Evolutionary conservation across 2,113 vertebrate genomes (phyloP), one percentile per base, ranked within the genome.

Genomic region (Muntiacus reevesi): DNA sequence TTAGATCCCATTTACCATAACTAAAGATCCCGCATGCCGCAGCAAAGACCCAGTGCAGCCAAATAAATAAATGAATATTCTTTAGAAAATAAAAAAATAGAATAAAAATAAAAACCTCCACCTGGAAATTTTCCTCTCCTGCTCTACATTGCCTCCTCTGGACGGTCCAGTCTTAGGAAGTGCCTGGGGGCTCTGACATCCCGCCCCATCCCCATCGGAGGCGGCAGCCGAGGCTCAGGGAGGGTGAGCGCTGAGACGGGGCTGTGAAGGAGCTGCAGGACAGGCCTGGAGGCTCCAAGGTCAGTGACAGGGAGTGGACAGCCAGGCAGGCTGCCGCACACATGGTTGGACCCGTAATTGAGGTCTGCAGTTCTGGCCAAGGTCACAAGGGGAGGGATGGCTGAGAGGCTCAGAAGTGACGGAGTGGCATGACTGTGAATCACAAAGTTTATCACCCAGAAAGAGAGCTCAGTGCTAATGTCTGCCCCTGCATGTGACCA

Each of bases 341-440:
- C 91, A 97, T 98, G 97, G 94, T 97, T 98, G 95, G 95, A 87
- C 93, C 92, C 89, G 33, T 98, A 97, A 98, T 97, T 98, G 97
- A 98, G 96, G 97, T 97, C 95, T 94, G 82, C 93, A 81, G 93
- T 97, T 84, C 94, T 96, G 78, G 94, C 95, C 97, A 98, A 98
- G 98, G 98, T 98, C 98, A 96, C 81, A 43, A 93, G 91, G 93
- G 76, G 95, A 97, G 94, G 87, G 62, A 92, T 43, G 91, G 94
- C 93, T 93, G 95, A 97, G 94, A 98, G 93, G 33, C 91, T 90
- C 52, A 45, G 94, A 97, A 97, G 97, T 87, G 97, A 97, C 76
- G 0, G 7, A 57, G 0, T 17, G 81, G 88, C 78, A 95, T 98
- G 93, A 97, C 93, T 88, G 95, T 98, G 92, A 93, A 95, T 97